A percentile compares a stretch with the other conserved stretches of the same genome.
phyloP scores from a whole-genome alignment of 2,797 vertebrate species.

The Pyrocephalus nanus region DNA sequence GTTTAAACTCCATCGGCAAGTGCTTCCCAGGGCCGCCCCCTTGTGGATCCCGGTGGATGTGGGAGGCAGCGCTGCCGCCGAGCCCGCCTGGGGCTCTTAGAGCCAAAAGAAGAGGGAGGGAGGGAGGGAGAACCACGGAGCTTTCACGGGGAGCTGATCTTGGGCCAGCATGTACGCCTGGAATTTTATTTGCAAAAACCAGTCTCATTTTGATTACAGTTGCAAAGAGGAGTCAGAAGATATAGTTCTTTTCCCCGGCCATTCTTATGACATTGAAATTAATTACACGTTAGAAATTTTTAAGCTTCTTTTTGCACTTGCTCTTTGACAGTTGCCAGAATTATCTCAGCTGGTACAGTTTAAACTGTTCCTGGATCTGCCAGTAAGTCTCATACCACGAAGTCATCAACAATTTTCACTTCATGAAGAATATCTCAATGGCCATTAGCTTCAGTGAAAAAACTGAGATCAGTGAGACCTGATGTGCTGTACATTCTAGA shows the following conservation, averaged over 20 bases:
- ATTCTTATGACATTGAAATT: neutral
- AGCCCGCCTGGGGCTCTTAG: neutral
- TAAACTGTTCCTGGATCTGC: neutral
- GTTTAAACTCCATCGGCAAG: neutral
- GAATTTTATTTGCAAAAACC: neutral
- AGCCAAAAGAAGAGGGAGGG: fast-evolving
- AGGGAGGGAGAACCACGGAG: too few relatives aligned
- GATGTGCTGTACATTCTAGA: fast-evolving
- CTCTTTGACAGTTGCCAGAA: fast-evolving
- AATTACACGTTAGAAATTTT: neutral
- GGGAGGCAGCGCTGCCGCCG: neutral
- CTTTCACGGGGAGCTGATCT: fast-evolving
- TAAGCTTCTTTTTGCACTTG: neutral
- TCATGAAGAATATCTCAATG: neutral
- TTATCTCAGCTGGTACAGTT: neutral
- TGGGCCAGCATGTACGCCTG: neutral
- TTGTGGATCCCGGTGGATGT: slow-evolving; percentile 50
- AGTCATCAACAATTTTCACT: neutral
- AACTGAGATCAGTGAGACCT: neutral
- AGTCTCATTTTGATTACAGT: fast-evolving
- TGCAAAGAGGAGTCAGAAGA: neutral
- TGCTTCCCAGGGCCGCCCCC: slow-evolving; percentile 45
- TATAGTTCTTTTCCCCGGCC: fast-evolving
- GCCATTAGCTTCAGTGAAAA: neutral
- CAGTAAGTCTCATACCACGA: neutral